Percentiles rank a stretch among this genome's conserved stretches.
These are phyloP conservation scores for Zygogramma bicolorata DNA, from an alignment of 2,888 invertebrate genomes.

Conservation along the genomic window DNA sequence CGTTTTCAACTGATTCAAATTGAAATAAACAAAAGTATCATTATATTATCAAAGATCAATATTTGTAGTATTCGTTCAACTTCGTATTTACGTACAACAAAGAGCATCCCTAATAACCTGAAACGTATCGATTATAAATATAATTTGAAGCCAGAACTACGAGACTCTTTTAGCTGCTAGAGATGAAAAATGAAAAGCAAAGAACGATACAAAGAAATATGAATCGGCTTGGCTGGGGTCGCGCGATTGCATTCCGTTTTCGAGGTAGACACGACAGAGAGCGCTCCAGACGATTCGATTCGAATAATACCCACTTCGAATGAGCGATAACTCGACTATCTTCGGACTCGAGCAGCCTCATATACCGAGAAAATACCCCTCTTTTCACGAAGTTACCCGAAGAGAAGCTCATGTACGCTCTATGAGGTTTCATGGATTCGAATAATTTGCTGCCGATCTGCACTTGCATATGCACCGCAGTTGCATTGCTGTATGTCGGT, in stretches of 20 bases:
- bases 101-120: neutral
- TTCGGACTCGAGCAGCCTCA: neutral
- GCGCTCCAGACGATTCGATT: constrained; percentile 37
- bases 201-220: constrained; percentile 27
- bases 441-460: constrained; percentile 27
- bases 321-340: neutral
- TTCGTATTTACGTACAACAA: constrained; percentile 22
- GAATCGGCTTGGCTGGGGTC: constrained; percentile 33
- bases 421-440: neutral
- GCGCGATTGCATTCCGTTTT: constrained; percentile 32
- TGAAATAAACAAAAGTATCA: too few relatives aligned
- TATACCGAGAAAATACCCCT: constrained; percentile 1
- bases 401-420: neutral
- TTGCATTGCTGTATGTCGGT: constrained; percentile 35
- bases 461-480: constrained; percentile 43
- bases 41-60: constrained; percentile 40
- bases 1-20: constrained; percentile 37
- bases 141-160: neutral
- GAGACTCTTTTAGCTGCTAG: neutral
- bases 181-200: neutral
- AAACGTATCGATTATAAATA: neutral
- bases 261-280: constrained; percentile 45
- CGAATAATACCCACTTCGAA: constrained; percentile 8
- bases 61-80: constrained; percentile 24
- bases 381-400: neutral